phyloP scores from a whole-genome alignment of 2,113 vertebrate genomes.

The Coracopsis vasa region DNA sequence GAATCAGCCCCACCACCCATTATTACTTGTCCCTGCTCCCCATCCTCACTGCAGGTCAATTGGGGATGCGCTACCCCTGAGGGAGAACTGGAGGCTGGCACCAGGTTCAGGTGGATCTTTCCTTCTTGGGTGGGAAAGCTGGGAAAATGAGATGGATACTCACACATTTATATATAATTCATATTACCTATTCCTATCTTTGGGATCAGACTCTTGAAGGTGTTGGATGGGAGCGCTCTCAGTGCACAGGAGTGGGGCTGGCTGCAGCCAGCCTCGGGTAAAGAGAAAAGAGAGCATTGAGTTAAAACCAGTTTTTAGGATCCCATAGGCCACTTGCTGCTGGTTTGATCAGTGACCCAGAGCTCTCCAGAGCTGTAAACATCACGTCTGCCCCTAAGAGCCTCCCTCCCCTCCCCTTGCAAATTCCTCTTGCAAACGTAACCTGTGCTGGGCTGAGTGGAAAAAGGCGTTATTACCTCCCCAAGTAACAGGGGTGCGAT shows the following conservation, averaged over 20 bases:
- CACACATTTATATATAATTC: not conserved
- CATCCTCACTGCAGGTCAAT: not conserved
- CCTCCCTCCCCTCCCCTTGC: not conserved
- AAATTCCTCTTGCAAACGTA: not conserved
- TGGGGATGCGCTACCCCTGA: not conserved
- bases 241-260: not conserved
- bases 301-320: not conserved
- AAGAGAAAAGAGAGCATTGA: not conserved
- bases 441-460: not conserved
- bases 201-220: not conserved
- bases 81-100: not conserved
- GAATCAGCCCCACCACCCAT: not conserved
- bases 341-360: slow-evolving; percentile 55
- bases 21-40: not conserved
- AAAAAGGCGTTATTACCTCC: not conserved
- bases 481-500: not conserved
- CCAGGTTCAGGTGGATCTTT: not conserved
- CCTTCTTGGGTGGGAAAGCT: not conserved
- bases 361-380: slow-evolving; percentile 43
- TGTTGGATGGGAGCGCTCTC: not conserved
- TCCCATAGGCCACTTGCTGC: not conserved
- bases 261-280: not conserved
- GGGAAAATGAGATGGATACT: not conserved
- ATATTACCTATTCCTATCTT: not conserved
- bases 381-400: not conserved